phyloP scores from a whole-genome alignment of 1,140 invertebrate species.

The Drosophila willistoni region DNA sequence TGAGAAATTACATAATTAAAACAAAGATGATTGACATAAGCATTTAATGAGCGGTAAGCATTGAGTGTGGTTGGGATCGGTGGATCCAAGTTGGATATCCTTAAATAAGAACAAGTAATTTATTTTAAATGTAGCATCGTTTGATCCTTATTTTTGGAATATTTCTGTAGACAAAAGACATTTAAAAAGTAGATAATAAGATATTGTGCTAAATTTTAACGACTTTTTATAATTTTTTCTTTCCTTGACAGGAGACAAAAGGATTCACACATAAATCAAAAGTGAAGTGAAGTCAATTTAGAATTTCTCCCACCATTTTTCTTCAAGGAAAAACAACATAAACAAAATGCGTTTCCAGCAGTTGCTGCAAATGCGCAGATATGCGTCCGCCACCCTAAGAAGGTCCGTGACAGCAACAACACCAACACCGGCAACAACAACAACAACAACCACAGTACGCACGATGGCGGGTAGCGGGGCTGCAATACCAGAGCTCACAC shows the following conservation, averaged over 20 bases:
- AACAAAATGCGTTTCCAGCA: slow-evolving; percentile 61
- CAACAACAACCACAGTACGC: slow-evolving; percentile 39
- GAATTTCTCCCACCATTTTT: background rate
- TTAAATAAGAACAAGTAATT: background rate
- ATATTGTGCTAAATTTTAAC: background rate
- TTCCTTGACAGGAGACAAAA: background rate
- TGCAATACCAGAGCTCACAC: slow-evolving; percentile 60
- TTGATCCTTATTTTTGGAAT: too few relatives aligned
- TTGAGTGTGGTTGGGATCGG: background rate
- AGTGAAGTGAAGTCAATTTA: background rate
- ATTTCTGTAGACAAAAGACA: too few relatives aligned
- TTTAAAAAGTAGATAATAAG: too few relatives aligned
- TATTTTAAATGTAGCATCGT: too few relatives aligned
- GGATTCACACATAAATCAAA: background rate
- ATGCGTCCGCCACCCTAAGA: slow-evolving; percentile 56
- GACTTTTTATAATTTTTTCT: background rate
- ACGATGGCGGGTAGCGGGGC: slow-evolving; percentile 69
- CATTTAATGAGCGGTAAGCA: background rate
- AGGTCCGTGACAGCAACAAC: slow-evolving; percentile 28
- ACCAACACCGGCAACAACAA: slow-evolving; percentile 25
- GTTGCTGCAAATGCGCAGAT: slow-evolving; percentile 70
- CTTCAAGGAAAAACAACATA: background rate
- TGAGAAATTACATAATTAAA: background rate
- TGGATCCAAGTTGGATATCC: background rate
- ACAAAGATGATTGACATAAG: background rate